Conservation (phyloP, 2,113 vertebrate genomes). For the Aphyosemion australe region DNA sequence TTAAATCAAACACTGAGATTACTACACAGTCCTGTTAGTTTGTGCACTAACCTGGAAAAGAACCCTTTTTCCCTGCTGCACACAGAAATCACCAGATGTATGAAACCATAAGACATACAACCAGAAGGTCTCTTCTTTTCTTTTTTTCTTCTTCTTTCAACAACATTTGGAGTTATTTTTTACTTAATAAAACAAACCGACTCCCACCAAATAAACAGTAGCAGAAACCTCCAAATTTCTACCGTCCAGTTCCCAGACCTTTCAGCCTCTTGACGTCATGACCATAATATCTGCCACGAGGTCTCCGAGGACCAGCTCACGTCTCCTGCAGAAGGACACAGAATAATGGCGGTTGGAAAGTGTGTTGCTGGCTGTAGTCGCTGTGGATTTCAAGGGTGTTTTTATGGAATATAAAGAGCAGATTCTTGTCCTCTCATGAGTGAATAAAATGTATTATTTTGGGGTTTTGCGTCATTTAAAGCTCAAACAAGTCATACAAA, state of each 20-base stretch:
- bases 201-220: conserved; percentile 55
- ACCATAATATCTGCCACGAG: conserved; percentile 9
- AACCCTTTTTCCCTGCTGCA: conserved; percentile 6
- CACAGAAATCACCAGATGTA: conserved; percentile 51
- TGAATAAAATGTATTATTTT: not conserved
- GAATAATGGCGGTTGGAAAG: not conserved
- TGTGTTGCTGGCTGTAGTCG: not conserved
- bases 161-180: conserved; percentile 63
- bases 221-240: conserved; percentile 53
- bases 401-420: not conserved
- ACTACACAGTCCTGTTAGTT: conserved; percentile 22
- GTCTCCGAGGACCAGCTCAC: conserved; percentile 14
- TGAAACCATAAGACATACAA: conserved; percentile 61
- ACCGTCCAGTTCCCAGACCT: conserved; percentile 11
- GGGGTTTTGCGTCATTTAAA: not conserved
- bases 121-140: conserved; percentile 52
- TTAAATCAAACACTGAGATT: conserved; percentile 50
- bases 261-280: conserved; percentile 33
- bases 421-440: not conserved
- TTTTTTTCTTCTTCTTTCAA: conserved; percentile 30
- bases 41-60: conserved; percentile 43
- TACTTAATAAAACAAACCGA: conserved; percentile 55
- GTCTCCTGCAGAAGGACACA: conserved; percentile 1
- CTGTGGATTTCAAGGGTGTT: not conserved
- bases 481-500: not conserved